Evolutionary conservation across 2,888 invertebrate genomes (phyloP).

Genomic region (Rhabditophanes sp.): DNA sequence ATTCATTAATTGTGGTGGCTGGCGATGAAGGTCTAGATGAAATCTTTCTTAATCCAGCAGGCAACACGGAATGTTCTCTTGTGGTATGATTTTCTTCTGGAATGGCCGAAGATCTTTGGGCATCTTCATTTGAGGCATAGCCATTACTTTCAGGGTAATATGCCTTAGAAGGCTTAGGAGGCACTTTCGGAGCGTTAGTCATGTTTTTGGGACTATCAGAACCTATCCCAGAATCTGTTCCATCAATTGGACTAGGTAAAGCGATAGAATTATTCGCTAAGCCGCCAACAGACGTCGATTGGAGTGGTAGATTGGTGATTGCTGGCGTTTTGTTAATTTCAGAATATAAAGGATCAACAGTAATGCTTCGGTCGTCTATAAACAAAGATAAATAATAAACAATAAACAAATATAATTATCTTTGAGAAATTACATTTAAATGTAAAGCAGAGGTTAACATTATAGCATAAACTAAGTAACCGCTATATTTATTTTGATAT

Average conservation of each 20-base stretch:
- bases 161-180: conserved; percentile 1
- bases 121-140: conserved; percentile 2
- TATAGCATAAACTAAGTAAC: neutral
- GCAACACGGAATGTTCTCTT: conserved; percentile 17
- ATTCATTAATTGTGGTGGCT: neutral
- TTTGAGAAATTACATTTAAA: too few species aligned
- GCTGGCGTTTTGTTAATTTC: conserved; percentile 2
- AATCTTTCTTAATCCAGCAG: conserved; percentile 8
- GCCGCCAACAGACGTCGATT: conserved; percentile 2
- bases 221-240: conserved; percentile 77
- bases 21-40: conserved; percentile 4
- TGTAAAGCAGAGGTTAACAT: neutral
- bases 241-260: conserved; percentile 49
- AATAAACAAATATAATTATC: too few species aligned
- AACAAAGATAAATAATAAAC: neutral
- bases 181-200: neutral
- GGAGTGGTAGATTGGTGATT: conserved; percentile 3
- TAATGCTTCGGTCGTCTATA: neutral
- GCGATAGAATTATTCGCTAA: too few species aligned
- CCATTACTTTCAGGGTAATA: conserved; percentile 3
- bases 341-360: neutral
- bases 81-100: conserved; percentile 4
- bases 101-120: conserved; percentile 4
- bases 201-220: conserved; percentile 47
- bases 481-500: conserved; percentile 1